Percentiles rank a stretch among this genome's conserved stretches.
These are phyloP conservation scores for Sacculina carcini DNA, from an alignment of 2,888 invertebrate species.

Conservation along the genomic window DNA sequence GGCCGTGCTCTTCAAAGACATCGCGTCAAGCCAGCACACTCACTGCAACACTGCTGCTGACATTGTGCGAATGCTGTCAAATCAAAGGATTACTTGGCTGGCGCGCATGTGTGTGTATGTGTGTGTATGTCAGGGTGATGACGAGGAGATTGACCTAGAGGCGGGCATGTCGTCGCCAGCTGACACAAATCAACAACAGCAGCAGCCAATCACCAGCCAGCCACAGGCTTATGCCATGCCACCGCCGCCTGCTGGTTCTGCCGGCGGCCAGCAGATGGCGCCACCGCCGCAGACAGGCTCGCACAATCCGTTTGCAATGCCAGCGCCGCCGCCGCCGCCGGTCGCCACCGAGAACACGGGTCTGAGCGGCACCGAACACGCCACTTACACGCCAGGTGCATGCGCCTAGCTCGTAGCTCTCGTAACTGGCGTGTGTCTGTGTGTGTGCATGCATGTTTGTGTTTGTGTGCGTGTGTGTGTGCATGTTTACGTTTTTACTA, in stretches of 20 bases:
- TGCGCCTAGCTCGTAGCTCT: too few relatives aligned
- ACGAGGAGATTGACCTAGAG: background rate
- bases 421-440: too few relatives aligned
- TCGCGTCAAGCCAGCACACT: too few relatives aligned
- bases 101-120: background rate
- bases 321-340: background rate
- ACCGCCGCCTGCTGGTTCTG: slow-evolving; percentile 20
- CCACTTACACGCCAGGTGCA: too few relatives aligned
- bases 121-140: background rate
- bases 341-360: background rate
- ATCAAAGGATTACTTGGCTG: background rate
- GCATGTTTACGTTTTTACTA: too few relatives aligned
- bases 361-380: too few relatives aligned
- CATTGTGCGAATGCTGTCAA: too few relatives aligned
- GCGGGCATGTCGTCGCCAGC: slow-evolving; percentile 15
- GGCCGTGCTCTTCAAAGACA: too few relatives aligned
- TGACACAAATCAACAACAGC: too few relatives aligned
- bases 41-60: too few relatives aligned
- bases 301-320: background rate
- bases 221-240: slow-evolving; percentile 37
- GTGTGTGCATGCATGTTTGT: too few relatives aligned
- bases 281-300: slow-evolving; percentile 14
- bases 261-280: background rate
- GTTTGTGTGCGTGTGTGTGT: too few relatives aligned
- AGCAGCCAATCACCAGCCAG: slow-evolving; percentile 23